These are phyloP conservation scores for Phaetusa simplex DNA, from an alignment of 2,113 vertebrate species.

Conservation along the genomic window DNA sequence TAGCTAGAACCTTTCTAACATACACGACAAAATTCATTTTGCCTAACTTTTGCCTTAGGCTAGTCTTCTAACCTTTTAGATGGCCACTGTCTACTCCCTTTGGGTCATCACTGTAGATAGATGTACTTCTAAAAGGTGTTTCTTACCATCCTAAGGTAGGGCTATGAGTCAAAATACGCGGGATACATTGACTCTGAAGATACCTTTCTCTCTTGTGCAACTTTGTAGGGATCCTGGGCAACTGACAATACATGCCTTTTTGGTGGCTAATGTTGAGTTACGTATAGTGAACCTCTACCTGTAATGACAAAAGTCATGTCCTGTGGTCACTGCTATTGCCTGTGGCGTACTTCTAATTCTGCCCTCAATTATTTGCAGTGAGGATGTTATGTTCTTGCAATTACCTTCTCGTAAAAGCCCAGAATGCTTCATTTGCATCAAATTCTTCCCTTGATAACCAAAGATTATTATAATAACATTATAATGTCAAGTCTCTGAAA, in stretches of 20 bases:
- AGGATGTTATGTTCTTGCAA: not conserved
- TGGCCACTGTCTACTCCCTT: not conserved
- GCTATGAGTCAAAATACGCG: not conserved
- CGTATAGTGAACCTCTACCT: accelerated
- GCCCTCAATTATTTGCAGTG: not conserved
- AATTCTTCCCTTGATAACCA: not conserved
- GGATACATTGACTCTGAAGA: not conserved
- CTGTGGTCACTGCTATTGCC: not conserved
- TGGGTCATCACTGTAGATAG: not conserved
- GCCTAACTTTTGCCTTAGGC: not conserved
- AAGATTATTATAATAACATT: not conserved
- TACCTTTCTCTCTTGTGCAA: not conserved
- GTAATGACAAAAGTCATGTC: not conserved
- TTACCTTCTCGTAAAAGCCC: not conserved
- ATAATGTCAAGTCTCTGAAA: not conserved
- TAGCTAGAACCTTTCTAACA: not conserved
- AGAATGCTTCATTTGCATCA: not conserved
- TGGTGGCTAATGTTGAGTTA: not conserved
- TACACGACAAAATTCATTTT: not conserved
- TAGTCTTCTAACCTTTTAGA: not conserved
- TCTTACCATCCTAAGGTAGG: not conserved
- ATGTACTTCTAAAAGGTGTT: not conserved
- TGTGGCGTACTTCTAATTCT: not conserved
- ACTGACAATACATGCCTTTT: not conserved
- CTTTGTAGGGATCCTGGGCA: not conserved